Base-by-base conservation (phyloP, 2,888 invertebrate genomes). In the Drosophila atripex region DNA sequence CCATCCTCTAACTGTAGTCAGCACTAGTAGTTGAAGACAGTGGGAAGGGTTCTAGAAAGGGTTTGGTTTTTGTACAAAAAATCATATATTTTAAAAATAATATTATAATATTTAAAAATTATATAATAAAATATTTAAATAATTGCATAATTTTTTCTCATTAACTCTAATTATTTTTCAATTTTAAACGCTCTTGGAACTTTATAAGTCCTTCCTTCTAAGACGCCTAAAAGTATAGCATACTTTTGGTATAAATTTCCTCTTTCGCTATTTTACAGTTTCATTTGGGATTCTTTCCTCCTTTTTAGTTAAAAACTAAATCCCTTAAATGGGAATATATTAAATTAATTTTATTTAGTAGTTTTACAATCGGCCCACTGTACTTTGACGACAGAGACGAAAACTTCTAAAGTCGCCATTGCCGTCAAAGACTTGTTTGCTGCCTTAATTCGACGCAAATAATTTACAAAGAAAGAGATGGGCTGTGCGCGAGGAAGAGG, bases 381-480 rank as follows among this genome's bases (percentile, higher is more conserved):
- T 53, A 41, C 69, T n/a, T 35, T 25, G 41, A 18, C 21, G 21
- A 5, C 43, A 21, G 4, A 43, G 43, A 43, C 43, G 43, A 43
- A 43, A 43, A 21, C 11, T 18, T 32, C 58, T 25, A 25, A 32
- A 41, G 65, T 16, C 30, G 57, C 30, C 54, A 56, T 25, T 41
- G 43, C 39, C 73, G 39, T 46, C 68, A 68, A 83, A 71, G 71
- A 76, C 82, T 82, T 82, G 88, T 87, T 83, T 87, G 75, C 66
- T 77, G 76, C 78, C 88, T 86, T 83, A 82, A 85, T 74, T 82
- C 79, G 79, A 83, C 73, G 82, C 83, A 83, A 83, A 87, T 87
- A 87, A 84, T 87, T 86, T 86, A 70, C 71, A 18, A 46, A 56
- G 47, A 49, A 21, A 14, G 55, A 49, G 41, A 39, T 11, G 25